Base-by-base conservation (phyloP, 2,888 invertebrate genomes). In the Stenotaenia linearis region DNA sequence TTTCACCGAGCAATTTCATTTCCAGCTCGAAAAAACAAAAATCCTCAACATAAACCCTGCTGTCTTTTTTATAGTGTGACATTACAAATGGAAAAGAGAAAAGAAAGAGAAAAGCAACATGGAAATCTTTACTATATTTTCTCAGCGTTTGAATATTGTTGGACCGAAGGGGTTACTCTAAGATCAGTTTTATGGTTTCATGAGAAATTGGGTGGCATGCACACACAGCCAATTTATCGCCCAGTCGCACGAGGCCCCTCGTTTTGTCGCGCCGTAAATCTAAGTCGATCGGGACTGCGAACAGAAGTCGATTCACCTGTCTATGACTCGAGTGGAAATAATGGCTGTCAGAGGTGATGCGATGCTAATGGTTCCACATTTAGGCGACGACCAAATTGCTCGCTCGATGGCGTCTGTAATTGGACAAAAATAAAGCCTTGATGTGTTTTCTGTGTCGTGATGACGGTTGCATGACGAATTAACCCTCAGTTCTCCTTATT, bases 381-480 rank as follows among this genome's bases (percentile, higher is more conserved):
- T 18, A 18, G 28, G 69, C 69, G 25, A 69, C 69, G 25, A 9
- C 15, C 25, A 69, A 69, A 69, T 69, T 69, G 69, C 69, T 69
- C 69, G 69, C 69, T 69, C 15, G 69, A 23, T 69, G 69, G 69
- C 69, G 28, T 28, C 28, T 25, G 69, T 69, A 69, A 69, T 69
- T 69, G 69, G 28, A n/a, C 25, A 69, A 69, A 69, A 69, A 28
- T 28, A 69, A 69, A 21, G 28, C 15, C 69, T 69, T 69, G 69
- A 69, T 69, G 69, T 28, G 69, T 69, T 69, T 69, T 69, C 69
- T 69, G 69, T 69, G 69, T 69, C 28, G 69, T 28, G 28, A 69
- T 69, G 69, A 69, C 69, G 69, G 69, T 69, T 69, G 69, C 69
- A 69, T 69, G 69, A 69, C 69, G 69, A 69, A 69, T 69, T 69